Evolutionary conservation across 1,140 invertebrate genomes (phyloP).

Genomic region (Zelostemma sp.): DNA sequence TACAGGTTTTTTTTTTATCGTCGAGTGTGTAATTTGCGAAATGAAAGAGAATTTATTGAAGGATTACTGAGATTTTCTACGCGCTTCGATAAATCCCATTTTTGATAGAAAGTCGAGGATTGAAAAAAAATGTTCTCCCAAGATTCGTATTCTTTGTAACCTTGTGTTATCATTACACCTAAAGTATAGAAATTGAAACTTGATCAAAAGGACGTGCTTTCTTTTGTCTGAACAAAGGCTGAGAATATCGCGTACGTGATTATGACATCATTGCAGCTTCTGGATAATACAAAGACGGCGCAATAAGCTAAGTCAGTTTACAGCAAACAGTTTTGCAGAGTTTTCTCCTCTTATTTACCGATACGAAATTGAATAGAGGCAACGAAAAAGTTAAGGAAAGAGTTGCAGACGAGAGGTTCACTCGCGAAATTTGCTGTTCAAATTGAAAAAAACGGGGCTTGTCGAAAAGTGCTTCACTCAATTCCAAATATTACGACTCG

Average conservation of each 20-base stretch:
- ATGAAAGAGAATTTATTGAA: too few relatives aligned
- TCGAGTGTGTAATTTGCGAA: too few relatives aligned
- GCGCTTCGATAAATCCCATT: too few relatives aligned
- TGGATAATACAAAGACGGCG: neutral
- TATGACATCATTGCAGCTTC: neutral
- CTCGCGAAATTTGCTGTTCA: constrained; percentile 6
- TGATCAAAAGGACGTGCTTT: neutral
- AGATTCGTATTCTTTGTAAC: too few relatives aligned
- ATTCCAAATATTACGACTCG: constrained; percentile 9
- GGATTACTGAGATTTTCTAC: too few relatives aligned
- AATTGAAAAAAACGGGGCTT: constrained; percentile 8
- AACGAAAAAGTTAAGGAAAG: constrained; percentile 9
- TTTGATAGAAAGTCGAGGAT: too few relatives aligned
- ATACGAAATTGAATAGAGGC: constrained; percentile 16
- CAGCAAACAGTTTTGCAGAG: neutral
- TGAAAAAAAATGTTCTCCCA: too few relatives aligned
- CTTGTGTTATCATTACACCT: neutral
- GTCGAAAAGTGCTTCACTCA: constrained; percentile 25
- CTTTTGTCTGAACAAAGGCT: neutral
- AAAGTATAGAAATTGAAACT: neutral
- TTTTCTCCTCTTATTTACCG: constrained; percentile 14
- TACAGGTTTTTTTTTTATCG: too few relatives aligned
- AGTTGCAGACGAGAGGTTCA: constrained; percentile 6
- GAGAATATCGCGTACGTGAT: constrained; percentile 3
- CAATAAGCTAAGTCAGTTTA: constrained; percentile 14